These are phyloP conservation scores for Arnoldichthys spilopterus DNA, from an alignment of 2,797 vertebrate species.

Conservation along the genomic window DNA sequence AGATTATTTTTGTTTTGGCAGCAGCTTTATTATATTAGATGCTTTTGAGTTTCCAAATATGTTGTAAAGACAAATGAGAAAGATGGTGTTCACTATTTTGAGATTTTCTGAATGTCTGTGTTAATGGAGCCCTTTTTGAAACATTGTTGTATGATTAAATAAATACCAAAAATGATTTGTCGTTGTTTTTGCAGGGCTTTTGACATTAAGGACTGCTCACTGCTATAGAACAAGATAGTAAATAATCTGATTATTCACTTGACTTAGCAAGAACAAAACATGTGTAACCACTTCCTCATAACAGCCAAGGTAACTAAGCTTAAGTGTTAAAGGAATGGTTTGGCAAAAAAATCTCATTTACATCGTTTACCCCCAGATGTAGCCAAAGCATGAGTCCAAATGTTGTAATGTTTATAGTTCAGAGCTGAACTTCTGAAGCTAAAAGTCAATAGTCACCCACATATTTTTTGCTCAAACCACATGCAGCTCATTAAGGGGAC, in stretches of 20 bases:
- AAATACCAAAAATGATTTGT: neutral
- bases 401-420: no score
- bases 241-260: neutral
- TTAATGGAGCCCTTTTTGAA: constrained; percentile 9
- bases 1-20: neutral
- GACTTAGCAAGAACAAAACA: neutral
- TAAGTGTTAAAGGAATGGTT: no score
- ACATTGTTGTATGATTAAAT: constrained; percentile 7
- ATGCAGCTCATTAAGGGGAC: no score
- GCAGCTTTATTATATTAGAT: neutral
- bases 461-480: no score
- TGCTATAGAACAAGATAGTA: neutral
- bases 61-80: neutral
- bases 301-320: neutral
- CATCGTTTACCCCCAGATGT: no score
- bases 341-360: no score
- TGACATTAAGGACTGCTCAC: neutral
- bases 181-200: neutral
- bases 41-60: neutral
- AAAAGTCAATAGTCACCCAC: no score
- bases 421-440: no score
- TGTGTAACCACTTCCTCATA: neutral
- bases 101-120: constrained; percentile 2
- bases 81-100: neutral
- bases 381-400: no score